Evolutionary conservation across 2,797 vertebrate species (phyloP).

Genomic region (Melanotaenia boesemani): DNA sequence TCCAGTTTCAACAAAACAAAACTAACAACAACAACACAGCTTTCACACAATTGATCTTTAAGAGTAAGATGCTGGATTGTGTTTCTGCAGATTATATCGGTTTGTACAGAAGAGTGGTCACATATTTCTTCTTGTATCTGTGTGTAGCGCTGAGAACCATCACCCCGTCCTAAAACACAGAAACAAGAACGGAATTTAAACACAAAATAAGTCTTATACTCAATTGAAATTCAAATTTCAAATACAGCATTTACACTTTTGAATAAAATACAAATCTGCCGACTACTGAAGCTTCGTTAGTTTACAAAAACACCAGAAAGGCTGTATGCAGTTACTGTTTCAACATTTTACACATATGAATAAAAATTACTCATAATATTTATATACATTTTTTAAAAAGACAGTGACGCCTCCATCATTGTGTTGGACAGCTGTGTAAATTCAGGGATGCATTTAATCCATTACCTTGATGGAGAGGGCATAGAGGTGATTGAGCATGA

Average conservation of each 20-base stretch:
- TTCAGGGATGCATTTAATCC: background rate
- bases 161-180: conserved; percentile 90
- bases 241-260: background rate
- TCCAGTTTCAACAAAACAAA: conserved; percentile 17
- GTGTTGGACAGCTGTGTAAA: background rate
- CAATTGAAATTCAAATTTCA: background rate
- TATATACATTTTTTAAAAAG: background rate
- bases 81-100: conserved; percentile 86
- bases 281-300: background rate
- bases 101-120: conserved; percentile 97
- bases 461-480: conserved; percentile 97
- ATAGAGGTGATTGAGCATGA: conserved; percentile 98
- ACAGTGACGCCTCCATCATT: background rate
- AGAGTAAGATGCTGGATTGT: conserved; percentile 6
- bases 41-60: background rate
- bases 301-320: background rate
- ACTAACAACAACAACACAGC: conserved; percentile 10
- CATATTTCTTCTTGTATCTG: conserved; percentile 97
- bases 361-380: background rate
- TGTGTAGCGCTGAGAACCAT: conserved; percentile 99
- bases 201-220: background rate
- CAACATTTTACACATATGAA: background rate
- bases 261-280: background rate
- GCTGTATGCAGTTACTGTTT: background rate
- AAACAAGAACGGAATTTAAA: background rate